Evolutionary conservation across 1,140 invertebrate species (phyloP), one percentile per base, ranked within the genome.

Genomic region (Cyrtorhinus lividipennis): DNA sequence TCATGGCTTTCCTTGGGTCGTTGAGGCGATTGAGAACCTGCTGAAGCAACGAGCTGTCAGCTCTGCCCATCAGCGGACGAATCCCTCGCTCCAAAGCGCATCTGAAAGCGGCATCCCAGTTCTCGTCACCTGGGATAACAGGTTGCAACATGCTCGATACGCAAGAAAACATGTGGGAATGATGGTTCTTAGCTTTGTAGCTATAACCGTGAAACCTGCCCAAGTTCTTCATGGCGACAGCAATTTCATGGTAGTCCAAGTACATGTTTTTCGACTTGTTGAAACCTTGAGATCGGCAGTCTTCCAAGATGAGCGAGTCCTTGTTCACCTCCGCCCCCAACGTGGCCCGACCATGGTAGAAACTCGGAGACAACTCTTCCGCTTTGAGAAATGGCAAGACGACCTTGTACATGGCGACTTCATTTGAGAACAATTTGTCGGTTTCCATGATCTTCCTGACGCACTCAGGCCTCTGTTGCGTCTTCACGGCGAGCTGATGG

Each of bases 391-490:
- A 59, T 1, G 58, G 58, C 3, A 59, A 8, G 8, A 59, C 23
- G 10, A 27, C 58, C n/a, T 30, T 59, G 26, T 59, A 59, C 58
- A 59, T 59, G 13, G 27, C 24, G n/a, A 59, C n/a, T 59, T 59
- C 58, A n/a, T 27, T 59, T n/a, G 24, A 27, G 18, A 30, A 59
- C 25, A 27, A 30, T 23, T 27, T 27, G 26, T 59, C 58, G 58
- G n/a, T 30, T 2, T 59, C n/a, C 15, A 59, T 27, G 24, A 59
- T 26, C 5, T 59, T 30, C 8, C 58, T 2, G 1, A 30, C 27
- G 10, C 24, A n/a, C 24, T 59, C 58, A 18, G 27, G 8, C 23
- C 27, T 26, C 38, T 25, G 58, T 26, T 25, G 48, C 5, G 12
- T 53, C 20, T 53, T 53, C 18, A 53, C 10, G 5, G 48, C 18